These are phyloP conservation scores for Heteromyza rotundicornis DNA, from an alignment of 2,888 invertebrate species.

Conservation along the genomic window DNA sequence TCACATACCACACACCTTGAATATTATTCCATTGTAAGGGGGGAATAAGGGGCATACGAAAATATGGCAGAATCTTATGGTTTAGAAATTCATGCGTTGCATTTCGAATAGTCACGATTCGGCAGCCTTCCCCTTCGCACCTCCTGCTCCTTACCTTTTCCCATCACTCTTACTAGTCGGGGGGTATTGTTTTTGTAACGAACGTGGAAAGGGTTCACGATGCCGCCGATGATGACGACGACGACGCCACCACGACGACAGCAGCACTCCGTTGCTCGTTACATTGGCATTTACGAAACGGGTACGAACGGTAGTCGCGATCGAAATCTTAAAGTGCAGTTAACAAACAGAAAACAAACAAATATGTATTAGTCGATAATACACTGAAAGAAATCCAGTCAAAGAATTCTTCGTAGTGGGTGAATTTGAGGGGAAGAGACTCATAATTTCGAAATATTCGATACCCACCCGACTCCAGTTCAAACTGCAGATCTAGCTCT, in stretches of 20 bases:
- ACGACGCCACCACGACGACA: neutral
- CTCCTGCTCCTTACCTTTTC: neutral
- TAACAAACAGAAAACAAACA: neutral
- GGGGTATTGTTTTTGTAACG: neutral
- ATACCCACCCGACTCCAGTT: no score
- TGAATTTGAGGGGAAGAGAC: neutral
- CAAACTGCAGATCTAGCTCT: no score
- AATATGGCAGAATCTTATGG: neutral
- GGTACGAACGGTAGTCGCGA: neutral
- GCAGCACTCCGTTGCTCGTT: neutral
- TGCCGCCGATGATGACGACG: no score
- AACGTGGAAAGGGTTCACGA: no score
- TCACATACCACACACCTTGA: constrained; percentile 1
- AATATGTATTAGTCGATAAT: no score
- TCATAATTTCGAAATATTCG: no score
- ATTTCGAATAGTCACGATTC: neutral
- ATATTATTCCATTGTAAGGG: neutral
- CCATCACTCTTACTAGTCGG: neutral
- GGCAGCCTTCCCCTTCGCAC: neutral
- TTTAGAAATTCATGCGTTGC: constrained; percentile 1
- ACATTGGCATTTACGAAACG: neutral
- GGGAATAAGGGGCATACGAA: no score
- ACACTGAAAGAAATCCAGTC: neutral
- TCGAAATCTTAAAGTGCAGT: neutral
- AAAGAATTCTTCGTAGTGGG: neutral